Conservation (phyloP, 2,888 invertebrate genomes). For the Melieria crassipennis region DNA sequence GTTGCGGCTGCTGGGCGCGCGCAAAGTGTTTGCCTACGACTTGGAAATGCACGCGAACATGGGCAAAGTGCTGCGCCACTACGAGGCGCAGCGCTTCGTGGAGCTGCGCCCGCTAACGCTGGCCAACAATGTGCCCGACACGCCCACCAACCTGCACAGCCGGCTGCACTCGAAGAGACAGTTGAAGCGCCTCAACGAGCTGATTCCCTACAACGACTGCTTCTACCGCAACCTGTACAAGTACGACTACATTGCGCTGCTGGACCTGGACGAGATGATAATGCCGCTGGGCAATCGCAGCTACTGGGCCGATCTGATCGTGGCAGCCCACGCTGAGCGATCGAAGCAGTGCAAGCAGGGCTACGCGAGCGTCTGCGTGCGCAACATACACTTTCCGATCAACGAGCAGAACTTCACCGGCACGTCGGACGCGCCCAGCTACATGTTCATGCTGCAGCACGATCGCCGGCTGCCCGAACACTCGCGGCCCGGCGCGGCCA, state of each 20-base stretch:
- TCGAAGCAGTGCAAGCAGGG: slow-evolving; percentile 69
- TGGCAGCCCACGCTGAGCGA: slow-evolving; percentile 72
- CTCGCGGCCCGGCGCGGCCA: slow-evolving; percentile 87
- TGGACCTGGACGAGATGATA: slow-evolving; percentile 94
- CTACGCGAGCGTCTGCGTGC: slow-evolving; percentile 78
- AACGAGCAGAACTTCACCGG: slow-evolving; percentile 68
- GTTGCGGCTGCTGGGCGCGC: slow-evolving; percentile 84
- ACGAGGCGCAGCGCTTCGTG: slow-evolving; percentile 72
- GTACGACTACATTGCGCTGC: slow-evolving; percentile 85
- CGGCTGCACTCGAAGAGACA: slow-evolving; percentile 86
- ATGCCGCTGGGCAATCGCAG: slow-evolving; percentile 78
- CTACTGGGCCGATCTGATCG: slow-evolving; percentile 81
- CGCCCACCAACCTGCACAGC: slow-evolving; percentile 84
- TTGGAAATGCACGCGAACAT: slow-evolving; percentile 89
- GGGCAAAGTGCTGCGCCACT: slow-evolving; percentile 76
- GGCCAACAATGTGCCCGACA: slow-evolving; percentile 87
- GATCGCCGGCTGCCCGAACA: slow-evolving; percentile 87
- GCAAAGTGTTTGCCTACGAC: slow-evolving; percentile 89
- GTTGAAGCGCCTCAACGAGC: slow-evolving; percentile 90
- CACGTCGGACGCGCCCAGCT: slow-evolving; percentile 78
- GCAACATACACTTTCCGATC: slow-evolving; percentile 91
- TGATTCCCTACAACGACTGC: slow-evolving; percentile 96
- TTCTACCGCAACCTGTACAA: slow-evolving; percentile 90
- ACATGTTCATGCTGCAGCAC: slow-evolving; percentile 93
- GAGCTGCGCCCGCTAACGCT: slow-evolving; percentile 81